These are phyloP conservation scores for Cavia aperea DNA, from an alignment of 2,113 vertebrate genomes.

Conservation along the genomic window DNA sequence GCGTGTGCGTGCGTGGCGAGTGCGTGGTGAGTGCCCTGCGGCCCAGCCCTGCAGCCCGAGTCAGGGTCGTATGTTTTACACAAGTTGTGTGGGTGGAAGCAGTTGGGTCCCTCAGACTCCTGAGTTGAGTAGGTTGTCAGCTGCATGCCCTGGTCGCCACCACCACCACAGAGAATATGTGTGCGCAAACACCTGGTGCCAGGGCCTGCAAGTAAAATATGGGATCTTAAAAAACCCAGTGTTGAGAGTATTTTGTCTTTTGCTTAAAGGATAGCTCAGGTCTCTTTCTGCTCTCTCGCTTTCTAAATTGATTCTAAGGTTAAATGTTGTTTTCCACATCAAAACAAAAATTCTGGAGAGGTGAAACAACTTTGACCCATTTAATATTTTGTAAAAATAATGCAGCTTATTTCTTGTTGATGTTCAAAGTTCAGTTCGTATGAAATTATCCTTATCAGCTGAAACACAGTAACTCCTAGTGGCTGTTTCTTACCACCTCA, in stretches of 20 bases:
- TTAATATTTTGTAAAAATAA: not conserved
- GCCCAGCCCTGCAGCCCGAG: not conserved
- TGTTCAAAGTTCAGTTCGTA: not conserved
- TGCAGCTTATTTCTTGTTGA: not conserved
- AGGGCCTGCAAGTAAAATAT: not conserved
- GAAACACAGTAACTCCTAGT: not conserved
- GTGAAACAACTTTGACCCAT: not conserved
- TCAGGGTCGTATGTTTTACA: no score
- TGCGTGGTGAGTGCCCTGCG: slow-evolving; percentile 87
- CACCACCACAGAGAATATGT: not conserved
- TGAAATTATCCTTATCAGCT: not conserved
- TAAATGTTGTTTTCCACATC: not conserved
- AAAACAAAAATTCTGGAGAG: not conserved
- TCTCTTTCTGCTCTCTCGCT: not conserved
- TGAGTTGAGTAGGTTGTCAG: not conserved
- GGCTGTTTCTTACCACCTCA: not conserved
- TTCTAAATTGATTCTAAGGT: not conserved
- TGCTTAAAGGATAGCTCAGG: not conserved
- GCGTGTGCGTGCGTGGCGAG: slow-evolving; percentile 93
- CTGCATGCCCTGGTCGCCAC: no score
- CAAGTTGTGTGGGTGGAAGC: not conserved
- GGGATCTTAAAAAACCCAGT: not conserved
- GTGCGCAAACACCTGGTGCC: not conserved
- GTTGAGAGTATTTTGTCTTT: not conserved
- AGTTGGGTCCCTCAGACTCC: not conserved